Evolutionary conservation across 2,888 invertebrate species (phyloP), one percentile per base, ranked within the genome.

Genomic region (Mythimna vitellina): DNA sequence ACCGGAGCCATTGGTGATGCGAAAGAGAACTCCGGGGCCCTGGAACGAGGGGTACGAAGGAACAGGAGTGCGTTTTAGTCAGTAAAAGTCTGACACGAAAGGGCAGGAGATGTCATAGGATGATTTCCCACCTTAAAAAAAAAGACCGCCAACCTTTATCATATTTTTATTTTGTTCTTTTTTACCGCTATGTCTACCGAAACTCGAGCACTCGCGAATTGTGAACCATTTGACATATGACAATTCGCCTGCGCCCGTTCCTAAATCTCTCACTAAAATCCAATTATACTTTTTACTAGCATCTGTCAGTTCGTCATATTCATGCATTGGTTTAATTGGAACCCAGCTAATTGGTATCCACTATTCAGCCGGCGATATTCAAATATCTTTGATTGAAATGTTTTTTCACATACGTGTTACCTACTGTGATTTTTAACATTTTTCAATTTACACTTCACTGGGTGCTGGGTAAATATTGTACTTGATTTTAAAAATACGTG

Each of bases 301-400:
- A 6, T 17, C n/a, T 62, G 56, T 57, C 69, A 65, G 53, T 53
- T 56, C 25, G 22, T 65, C 65, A 54, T 61, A 73, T 35, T n/a
- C 70, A 46, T 62, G 73, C 79, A 85, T 83, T 75, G 80, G 71
- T 76, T 80, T 86, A 87, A 88, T 86, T 88, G 86, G 74, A 80
- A 69, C 65, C 58, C 35, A 58, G 60, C 61, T 76, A 76, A 80
- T 82, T 80, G 82, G 62, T 67, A 75, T 79, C 61, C 73, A 62
- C 62, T 62, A 72, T 57, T 56, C 71, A 76, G 73, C 73, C 66
- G 56, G 57, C 65, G 42, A 62, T 81, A 80, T 80, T 78, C 65
- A 81, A 81, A 85, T 79, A 76, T 29, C 56, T 73, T 76, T 77
- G 65, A 73, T 68, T 70, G 66, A 62, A 65, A 68, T 70, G 57